A percentile compares a stretch with the other conserved stretches of the same genome.
phyloP scores from a whole-genome alignment of 2,888 invertebrate genomes.

The Xestoiulus laeticollis region DNA sequence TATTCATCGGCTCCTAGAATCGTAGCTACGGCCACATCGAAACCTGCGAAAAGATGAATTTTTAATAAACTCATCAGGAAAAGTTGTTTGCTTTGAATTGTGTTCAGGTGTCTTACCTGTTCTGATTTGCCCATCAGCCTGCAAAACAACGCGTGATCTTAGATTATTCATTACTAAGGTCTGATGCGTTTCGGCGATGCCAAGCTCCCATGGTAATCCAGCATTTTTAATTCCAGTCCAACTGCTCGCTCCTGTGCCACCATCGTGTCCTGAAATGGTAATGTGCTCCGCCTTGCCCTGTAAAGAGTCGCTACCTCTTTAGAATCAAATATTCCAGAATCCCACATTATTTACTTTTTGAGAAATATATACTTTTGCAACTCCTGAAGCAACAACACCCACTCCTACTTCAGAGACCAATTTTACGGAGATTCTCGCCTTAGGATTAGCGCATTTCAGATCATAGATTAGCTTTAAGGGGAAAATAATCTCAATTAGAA shows the following conservation, averaged over 20 bases:
- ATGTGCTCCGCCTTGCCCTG: slow-evolving; percentile 98
- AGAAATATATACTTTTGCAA: slow-evolving; percentile 79
- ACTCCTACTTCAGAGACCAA: slow-evolving; percentile 98
- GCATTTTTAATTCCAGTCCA: slow-evolving; percentile 99
- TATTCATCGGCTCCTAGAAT: slow-evolving; percentile 97
- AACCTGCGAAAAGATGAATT: slow-evolving; percentile 68
- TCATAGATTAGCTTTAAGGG: slow-evolving; percentile 86
- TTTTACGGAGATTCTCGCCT: slow-evolving; percentile 95
- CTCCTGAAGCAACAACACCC: slow-evolving; percentile 98
- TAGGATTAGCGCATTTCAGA: slow-evolving; percentile 95
- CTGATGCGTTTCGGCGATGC: slow-evolving; percentile 98
- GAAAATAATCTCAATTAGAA: slow-evolving; percentile 1
- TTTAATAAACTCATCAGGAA: no score
- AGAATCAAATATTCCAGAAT: background rate
- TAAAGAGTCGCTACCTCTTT: background rate
- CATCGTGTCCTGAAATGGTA: slow-evolving; percentile 98
- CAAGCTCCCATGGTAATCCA: slow-evolving; percentile 98
- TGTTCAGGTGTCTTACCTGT: slow-evolving; percentile 66
- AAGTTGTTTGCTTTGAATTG: no score
- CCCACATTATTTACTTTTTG: slow-evolving; percentile 49
- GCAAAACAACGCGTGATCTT: slow-evolving; percentile 89
- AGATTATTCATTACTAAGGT: slow-evolving; percentile 92
- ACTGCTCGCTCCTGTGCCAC: slow-evolving; percentile 97
- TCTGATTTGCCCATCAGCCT: slow-evolving; percentile 86
- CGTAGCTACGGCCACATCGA: slow-evolving; percentile 96